These are phyloP conservation scores for Harpagoxenus sublaevis DNA, from an alignment of 2,888 invertebrate species.

Conservation along the genomic window DNA sequence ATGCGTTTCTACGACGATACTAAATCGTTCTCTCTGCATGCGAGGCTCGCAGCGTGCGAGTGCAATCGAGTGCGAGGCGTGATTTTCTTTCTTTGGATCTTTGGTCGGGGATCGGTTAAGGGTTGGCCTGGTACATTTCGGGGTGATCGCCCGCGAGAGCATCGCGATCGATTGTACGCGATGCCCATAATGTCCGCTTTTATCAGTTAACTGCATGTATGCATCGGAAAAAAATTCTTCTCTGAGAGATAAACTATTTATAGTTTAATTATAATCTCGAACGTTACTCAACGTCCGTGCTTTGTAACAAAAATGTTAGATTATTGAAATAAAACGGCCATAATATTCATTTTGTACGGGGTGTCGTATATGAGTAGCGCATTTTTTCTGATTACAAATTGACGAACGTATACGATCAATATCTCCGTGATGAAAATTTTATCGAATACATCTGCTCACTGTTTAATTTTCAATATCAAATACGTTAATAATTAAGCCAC, in stretches of 20 bases:
- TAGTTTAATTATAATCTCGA: slow-evolving; percentile 1
- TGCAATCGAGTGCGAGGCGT: slow-evolving; percentile 26
- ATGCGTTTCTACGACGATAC: slow-evolving; percentile 32
- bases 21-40: slow-evolving; percentile 13
- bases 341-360: background rate
- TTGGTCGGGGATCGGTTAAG: background rate
- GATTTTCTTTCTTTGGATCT: slow-evolving; percentile 35
- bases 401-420: background rate
- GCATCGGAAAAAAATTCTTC: background rate
- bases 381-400: slow-evolving; percentile 4
- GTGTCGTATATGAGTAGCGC: background rate
- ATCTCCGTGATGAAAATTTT: background rate
- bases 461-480: background rate
- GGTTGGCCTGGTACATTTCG: background rate
- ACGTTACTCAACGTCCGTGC: background rate
- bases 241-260: slow-evolving; percentile 17
- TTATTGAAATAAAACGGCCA: background rate
- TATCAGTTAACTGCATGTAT: background rate
- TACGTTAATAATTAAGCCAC: slow-evolving; percentile 8
- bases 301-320: slow-evolving; percentile 10
- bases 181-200: background rate
- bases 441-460: background rate
- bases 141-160: background rate
- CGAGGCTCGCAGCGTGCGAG: slow-evolving; percentile 36
- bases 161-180: background rate